Evolutionary conservation across 2,888 invertebrate genomes (phyloP), one percentile per base, ranked within the genome.

Genomic region (Cistogaster globosa): DNA sequence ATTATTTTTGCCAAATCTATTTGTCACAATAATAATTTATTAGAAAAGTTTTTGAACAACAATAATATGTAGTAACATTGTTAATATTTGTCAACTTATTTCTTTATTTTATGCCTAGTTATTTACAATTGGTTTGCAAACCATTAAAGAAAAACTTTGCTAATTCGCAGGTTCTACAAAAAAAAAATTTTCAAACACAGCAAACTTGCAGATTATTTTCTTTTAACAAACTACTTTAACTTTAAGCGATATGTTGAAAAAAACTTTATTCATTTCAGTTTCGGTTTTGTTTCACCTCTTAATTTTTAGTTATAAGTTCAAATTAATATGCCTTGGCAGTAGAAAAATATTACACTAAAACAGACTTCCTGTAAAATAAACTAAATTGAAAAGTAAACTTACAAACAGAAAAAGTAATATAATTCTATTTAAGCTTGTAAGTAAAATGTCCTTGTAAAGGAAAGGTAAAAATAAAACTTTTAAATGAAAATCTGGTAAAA

Each of bases 231-330:
- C 69, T 26, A 63, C 74, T 63, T 63, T 45, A 78, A 71, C 79
- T 71, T 71, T 63, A 63, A 63, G 57, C 42, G 65, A 51, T 65
- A 79, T 58, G 51, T 48, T 22, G 32, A 20, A 65, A 32, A 79
- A 45, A 79, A 79, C 69, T 79, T 76, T 76, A 8, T 42, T 63
- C 53, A 75, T 63, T 63, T 75, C 26, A 45, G 42, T 53, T 36
- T 55, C 63, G 55, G 63, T 42, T 51, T 62, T 74, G 38, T 22
- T 72, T 57, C 63, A 26, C 7, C 38, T 26, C 16, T 11, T n/a
- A 0, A 45, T 57, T 45, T 26, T 26, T 7, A 51, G 4, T 48
- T 45, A 71, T 79, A 79, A 79, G 58, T 79, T 71, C 55, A 55
- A 71, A 72, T 65, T 72, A 71, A 48, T 72, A 65, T 65, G 48